Base-by-base conservation (phyloP, 2,113 vertebrate genomes). In the Malurus elegans region DNA sequence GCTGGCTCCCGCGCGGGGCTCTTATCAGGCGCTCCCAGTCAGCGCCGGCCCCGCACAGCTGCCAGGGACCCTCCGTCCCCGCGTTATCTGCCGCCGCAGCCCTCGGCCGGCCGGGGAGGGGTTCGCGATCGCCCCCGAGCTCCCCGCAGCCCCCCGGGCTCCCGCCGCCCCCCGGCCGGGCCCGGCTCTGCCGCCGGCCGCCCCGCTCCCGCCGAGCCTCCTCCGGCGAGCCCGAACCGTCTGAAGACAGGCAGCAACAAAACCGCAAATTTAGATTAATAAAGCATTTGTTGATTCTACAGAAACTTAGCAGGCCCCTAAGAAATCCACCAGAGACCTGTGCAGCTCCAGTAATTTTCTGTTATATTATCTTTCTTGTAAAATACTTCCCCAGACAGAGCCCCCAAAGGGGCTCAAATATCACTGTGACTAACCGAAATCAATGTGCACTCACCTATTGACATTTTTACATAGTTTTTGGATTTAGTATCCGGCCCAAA, bases 11-110 rank as follows among this genome's bases (percentile, higher is more conserved):
- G 98, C 97, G 92, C 97, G 96, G 97, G 97, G 98, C 97, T 98
- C 98, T 99, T 99, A 99, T 99, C 99, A 99, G 98, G 95, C 96
- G 94, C 98, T 97, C 95, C 98, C 99, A 99, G 98, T 98, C 98
- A 98, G 98, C 97, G 96, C 95, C 69, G 96, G 97, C 97, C 98
- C 96, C 72, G 96, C 98, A 95, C 99, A 98, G 98, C 99, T 98
- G 98, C 98, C 98, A 97, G 97, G 95, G 98, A 97, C 95, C 92
- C 97, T 96, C 95, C 93, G 95, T 94, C 97, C 98, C 96, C 96
- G 96, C 98, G 98, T 99, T 99, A 99, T 99, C 99, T 99, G 98
- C 98, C 94, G 38, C 21, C 85, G 72, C 99, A 99, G 99, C 98
- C 99, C 98, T 97, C 93, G 79, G 98, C 97, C 98, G 98, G 98